These are phyloP conservation scores for Dicrurus megarhynchus DNA, from an alignment of 2,113 vertebrate species.

Conservation along the genomic window DNA sequence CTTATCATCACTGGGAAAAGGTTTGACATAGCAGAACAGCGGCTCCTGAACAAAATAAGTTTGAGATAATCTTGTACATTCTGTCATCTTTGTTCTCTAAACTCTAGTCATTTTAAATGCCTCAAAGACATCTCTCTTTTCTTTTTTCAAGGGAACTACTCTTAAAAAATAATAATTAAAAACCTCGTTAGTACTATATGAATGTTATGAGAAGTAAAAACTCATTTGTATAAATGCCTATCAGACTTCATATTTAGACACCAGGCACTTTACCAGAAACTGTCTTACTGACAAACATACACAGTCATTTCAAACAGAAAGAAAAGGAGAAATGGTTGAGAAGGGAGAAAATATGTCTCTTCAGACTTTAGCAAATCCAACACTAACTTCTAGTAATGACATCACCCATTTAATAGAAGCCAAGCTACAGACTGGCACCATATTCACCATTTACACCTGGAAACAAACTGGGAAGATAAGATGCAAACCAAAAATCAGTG, in stretches of 20 bases:
- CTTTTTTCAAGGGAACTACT: neutral
- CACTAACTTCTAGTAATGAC: neutral
- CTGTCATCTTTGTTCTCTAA: neutral
- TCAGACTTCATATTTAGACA: neutral
- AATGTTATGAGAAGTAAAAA: neutral
- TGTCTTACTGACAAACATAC: neutral
- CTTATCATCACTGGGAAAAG: neutral
- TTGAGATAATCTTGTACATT: neutral
- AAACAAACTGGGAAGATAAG: neutral
- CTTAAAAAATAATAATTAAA: neutral
- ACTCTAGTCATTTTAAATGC: neutral
- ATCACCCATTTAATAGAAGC: neutral
- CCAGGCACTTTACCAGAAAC: neutral
- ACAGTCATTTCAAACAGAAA: neutral
- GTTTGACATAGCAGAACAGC: neutral
- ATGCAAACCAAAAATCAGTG: neutral
- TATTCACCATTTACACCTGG: neutral
- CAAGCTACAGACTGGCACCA: neutral
- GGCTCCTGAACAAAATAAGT: neutral
- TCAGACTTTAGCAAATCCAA: neutral
- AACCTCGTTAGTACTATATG: neutral
- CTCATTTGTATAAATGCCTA: neutral
- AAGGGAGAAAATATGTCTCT: neutral
- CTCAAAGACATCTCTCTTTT: neutral
- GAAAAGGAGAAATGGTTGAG: neutral